Evolutionary conservation across 2,113 vertebrate genomes (phyloP).

Genomic region (Hyla sarda): DNA sequence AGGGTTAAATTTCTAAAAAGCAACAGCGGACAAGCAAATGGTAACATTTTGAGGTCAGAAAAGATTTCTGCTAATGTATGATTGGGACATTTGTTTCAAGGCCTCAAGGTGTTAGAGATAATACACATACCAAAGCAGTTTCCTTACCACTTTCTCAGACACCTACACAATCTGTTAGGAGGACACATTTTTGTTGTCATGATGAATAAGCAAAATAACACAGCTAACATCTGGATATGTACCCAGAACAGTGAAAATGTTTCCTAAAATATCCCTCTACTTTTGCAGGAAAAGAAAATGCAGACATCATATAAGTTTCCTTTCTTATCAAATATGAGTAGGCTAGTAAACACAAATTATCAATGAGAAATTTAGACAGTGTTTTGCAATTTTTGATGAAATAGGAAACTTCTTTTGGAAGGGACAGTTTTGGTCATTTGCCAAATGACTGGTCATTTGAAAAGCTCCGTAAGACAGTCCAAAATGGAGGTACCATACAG

Average conservation of each 20-base stretch:
- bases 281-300: too few relatives aligned
- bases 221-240: neutral
- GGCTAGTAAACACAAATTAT: too few relatives aligned
- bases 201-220: neutral
- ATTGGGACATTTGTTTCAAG: neutral
- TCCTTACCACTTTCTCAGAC: neutral
- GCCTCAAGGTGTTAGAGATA: neutral
- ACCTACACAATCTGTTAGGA: slow-evolving; percentile 6
- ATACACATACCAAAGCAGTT: neutral
- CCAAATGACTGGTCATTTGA: too few relatives aligned
- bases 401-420: too few relatives aligned
- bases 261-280: neutral
- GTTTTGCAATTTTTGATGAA: too few relatives aligned
- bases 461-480: too few relatives aligned
- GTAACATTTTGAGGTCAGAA: neutral
- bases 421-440: too few relatives aligned
- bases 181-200: neutral
- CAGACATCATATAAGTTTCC: too few relatives aligned
- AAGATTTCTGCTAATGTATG: neutral
- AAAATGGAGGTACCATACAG: neutral
- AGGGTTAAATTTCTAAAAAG: neutral
- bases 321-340: too few relatives aligned
- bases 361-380: too few relatives aligned
- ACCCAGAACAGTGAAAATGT: neutral
- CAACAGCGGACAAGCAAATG: neutral